Evolutionary conservation across 2,888 invertebrate genomes (phyloP).

Genomic region (Hofmannophila pseudospretella): DNA sequence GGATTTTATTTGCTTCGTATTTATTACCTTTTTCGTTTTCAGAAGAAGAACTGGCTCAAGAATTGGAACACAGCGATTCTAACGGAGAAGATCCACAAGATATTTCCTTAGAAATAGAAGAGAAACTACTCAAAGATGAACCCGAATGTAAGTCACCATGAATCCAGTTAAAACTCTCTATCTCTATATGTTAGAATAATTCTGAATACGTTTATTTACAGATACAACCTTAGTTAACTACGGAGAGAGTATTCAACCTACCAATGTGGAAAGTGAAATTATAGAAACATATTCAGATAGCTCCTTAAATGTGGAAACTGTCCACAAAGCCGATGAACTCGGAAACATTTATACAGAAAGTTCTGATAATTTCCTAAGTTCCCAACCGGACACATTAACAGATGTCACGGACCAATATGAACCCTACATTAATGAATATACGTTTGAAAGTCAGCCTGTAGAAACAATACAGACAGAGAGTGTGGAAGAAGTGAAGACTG

Average conservation of each 20-base stretch:
- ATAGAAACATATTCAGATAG: conserved; percentile 55
- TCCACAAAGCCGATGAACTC: conserved; percentile 60
- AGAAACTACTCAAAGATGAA: conserved; percentile 68
- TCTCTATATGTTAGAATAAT: no score
- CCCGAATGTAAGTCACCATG: conserved; percentile 69
- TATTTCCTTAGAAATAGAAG: conserved; percentile 69
- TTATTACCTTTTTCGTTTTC: conserved; percentile 19
- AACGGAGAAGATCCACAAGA: conserved; percentile 70
- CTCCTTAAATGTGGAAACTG: conserved; percentile 52
- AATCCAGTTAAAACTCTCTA: no score
- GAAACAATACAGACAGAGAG: conserved; percentile 33
- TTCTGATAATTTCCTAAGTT: conserved; percentile 45
- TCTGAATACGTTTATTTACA: conserved; percentile 24
- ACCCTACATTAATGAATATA: conserved; percentile 58
- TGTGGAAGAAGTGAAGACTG: conserved; percentile 21
- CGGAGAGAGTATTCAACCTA: conserved; percentile 44
- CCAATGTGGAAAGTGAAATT: conserved; percentile 46
- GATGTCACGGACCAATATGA: conserved; percentile 57
- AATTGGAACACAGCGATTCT: conserved; percentile 70
- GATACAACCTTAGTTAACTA: conserved; percentile 69
- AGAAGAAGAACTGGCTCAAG: conserved; percentile 68
- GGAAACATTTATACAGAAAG: conserved; percentile 64
- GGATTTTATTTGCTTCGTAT: no score
- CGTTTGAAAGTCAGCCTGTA: conserved; percentile 45
- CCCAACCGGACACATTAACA: conserved; percentile 47